Percentiles rank a stretch among this genome's conserved stretches.
These are phyloP conservation scores for Axea sp. DNA, from an alignment of 2,888 invertebrate genomes.

Conservation along the genomic window DNA sequence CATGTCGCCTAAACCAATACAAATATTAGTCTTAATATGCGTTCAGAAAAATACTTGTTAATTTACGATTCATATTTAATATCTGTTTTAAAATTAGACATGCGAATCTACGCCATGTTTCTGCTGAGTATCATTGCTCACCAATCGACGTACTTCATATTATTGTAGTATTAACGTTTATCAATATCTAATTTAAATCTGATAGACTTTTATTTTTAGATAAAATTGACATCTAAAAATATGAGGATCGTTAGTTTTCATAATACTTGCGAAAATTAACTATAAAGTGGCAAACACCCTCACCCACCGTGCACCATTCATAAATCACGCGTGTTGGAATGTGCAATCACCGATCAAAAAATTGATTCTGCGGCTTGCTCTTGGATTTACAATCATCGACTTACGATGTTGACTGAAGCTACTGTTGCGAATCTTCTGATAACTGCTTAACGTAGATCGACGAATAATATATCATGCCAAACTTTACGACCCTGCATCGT, in stretches of 20 bases:
- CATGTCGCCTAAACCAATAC: slow-evolving; percentile 22
- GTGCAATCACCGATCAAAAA: slow-evolving; percentile 20
- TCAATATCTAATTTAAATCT: slow-evolving; percentile 8
- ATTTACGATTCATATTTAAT: slow-evolving; percentile 27
- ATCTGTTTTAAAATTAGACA: slow-evolving; percentile 38
- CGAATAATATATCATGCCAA: slow-evolving; percentile 39
- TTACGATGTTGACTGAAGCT: slow-evolving; percentile 36
- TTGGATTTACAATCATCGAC: slow-evolving; percentile 35
- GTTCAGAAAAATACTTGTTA: slow-evolving; percentile 5
- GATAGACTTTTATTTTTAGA: neutral
- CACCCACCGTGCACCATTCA: slow-evolving; percentile 3
- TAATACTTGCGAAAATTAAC: slow-evolving; percentile 1
- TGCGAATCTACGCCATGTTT: neutral
- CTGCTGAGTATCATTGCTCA: neutral
- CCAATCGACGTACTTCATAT: neutral
- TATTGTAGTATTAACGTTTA: slow-evolving; percentile 14
- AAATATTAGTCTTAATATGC: slow-evolving; percentile 22
- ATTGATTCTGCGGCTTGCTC: slow-evolving; percentile 6
- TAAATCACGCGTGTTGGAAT: slow-evolving; percentile 26
- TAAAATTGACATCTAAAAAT: neutral
- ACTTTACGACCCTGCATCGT: slow-evolving; percentile 44
- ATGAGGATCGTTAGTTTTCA: slow-evolving; percentile 2
- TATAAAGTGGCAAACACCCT: slow-evolving; percentile 1
- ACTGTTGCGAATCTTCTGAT: slow-evolving; percentile 22
- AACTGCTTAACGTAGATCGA: slow-evolving; percentile 18